Base-by-base conservation (phyloP, 1,140 invertebrate genomes). In the Lerema accius region DNA sequence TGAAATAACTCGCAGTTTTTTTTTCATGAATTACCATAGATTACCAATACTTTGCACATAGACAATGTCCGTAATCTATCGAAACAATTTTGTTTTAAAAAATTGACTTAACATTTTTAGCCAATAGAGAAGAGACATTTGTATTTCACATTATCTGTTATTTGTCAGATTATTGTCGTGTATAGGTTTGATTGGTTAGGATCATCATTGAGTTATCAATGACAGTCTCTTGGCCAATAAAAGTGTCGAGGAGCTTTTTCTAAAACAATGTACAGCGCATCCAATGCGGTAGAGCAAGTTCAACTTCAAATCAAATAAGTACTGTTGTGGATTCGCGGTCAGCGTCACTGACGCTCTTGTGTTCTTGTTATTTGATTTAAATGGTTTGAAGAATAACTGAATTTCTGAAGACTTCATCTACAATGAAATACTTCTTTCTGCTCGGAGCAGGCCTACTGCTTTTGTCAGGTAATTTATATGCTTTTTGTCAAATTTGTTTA, bases 381-480 rank as follows among this genome's bases (percentile, higher is more conserved):
- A 23, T 45, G 19, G 11, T 32, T 4, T 32, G 4, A 32, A 9
- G 7, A 32, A 32, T 32, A 32, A 32, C 28, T 9, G 15, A 16
- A 10, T 19, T 17, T 15, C 14, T 16, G 9, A 13, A 35, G 15
- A 35, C 28, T 37, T 15, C 2, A 19, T n/a, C 7, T 9, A 43
- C 42, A 55, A 86, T 86, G 84, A 86, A 83, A 69, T 76, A 76
- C 69, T 70, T 78, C 49, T 65, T 82, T 46, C 71, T 82, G 58
- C 63, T 86, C 16, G 73, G 68, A 46, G 40, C 76, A 37, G 73
- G 70, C 70, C 48, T 84, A 60, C 71, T 86, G 66, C 71, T 83
- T 16, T 67, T 82, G 9, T 75, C 82, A 79, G 84, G 82, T 86
- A 69, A 82, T 35, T n/a, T 63, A 39, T 26, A n/a, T 32, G 13